Percentiles rank a stretch among this genome's conserved stretches.
These are phyloP conservation scores for Actinostola sp. DNA, from an alignment of 92 coral and sea anemone species.

Conservation along the genomic window DNA sequence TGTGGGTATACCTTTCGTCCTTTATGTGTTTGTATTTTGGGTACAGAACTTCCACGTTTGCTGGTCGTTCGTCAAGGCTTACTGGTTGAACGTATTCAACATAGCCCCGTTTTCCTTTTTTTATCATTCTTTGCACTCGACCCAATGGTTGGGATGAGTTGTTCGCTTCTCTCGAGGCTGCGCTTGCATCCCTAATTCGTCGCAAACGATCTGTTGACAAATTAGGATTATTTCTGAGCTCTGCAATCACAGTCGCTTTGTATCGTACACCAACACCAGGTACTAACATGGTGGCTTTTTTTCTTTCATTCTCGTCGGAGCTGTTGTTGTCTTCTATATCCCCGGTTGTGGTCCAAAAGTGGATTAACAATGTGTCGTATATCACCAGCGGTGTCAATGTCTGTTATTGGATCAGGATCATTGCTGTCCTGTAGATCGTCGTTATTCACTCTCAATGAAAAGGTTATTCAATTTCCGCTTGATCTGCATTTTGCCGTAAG, in stretches of 20 bases:
- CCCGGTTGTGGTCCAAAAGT: conserved; percentile 20
- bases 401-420: conserved; percentile 21
- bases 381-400: conserved; percentile 23
- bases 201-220: conserved; percentile 45
- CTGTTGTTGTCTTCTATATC: no score
- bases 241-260: conserved; percentile 49
- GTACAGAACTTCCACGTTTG: conserved; percentile 36
- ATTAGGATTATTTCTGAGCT: conserved; percentile 46
- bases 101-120: conserved; percentile 56
- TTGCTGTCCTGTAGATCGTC: conserved; percentile 13
- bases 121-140: conserved; percentile 46
- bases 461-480: conserved; percentile 21
- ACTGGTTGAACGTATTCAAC: conserved; percentile 51
- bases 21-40: conserved; percentile 40
- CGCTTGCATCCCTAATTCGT: conserved; percentile 41
- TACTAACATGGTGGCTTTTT: conserved; percentile 40
- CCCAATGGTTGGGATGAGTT: conserved; percentile 32
- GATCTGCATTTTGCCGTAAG: conserved; percentile 34
- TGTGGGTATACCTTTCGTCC: conserved; percentile 31
- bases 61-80: conserved; percentile 40
- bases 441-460: no score
- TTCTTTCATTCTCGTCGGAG: conserved; percentile 11
- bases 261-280: conserved; percentile 53
- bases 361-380: conserved; percentile 54
- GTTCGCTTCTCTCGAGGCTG: conserved; percentile 15